Evolutionary conservation across 1,140 invertebrate genomes (phyloP), one percentile per base, ranked within the genome.

Genomic region (Drosophila repleta): DNA sequence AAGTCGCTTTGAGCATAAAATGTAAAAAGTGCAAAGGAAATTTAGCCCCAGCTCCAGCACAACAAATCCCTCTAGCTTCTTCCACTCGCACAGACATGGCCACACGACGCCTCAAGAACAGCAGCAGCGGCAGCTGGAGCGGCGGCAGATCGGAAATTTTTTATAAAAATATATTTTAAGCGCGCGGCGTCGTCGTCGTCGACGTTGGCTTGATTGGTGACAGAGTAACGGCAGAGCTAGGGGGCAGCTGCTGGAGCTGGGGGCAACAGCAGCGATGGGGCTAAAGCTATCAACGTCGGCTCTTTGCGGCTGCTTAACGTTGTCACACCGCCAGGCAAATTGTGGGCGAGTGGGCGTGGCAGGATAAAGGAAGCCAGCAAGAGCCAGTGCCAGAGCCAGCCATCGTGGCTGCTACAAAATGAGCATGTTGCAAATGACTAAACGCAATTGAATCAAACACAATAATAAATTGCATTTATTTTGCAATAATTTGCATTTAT

Each of bases 391-490:
- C 24, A 39, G 41, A 37, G 32, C 29, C 49, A 6, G 57, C 51
- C 76, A 13, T 7, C 20, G 46, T 15, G 21, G 21, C 46, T n/a
- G 46, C 46, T 24, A 26, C 56, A 61, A 79, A 88, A 88, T 88
- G 79, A 72, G 79, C 82, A 73, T 65, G 74, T 72, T 66, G 74
- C 11, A 74, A 62, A 70, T 60, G 52, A 76, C 55, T 24, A 76
- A 49, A 53, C 37, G 70, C 83, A 88, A 88, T 85, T 88, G 63
- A 88, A 87, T 87, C 74, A 79, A 87, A 79, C 64, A 60, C 48
- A 88, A 76, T 79, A 83, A 88, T 73, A 79, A 88, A 87, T 88
- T 63, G 79, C 71, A 87, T 88, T 83, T 88, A 76, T 79, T 76
- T 78, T 51, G 60, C 75, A 76, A 83, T 87, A 82, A 87, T 76